Base-by-base conservation (phyloP, 2,113 vertebrate species). In the Sciurus niger region DNA sequence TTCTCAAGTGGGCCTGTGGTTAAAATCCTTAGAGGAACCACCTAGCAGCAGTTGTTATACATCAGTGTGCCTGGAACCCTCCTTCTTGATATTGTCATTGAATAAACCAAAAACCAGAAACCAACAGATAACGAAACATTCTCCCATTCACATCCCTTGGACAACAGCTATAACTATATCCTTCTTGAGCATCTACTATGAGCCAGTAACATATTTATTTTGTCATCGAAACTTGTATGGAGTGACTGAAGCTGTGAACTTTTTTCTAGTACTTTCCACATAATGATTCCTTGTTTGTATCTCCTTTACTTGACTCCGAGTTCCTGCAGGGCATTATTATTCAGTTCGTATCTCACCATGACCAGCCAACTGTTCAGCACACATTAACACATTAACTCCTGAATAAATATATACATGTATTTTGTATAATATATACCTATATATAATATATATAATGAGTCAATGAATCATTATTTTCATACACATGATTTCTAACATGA, bases 11-110 rank as follows among this genome's bases (percentile, higher is more conserved):
- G 72, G 60, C 30, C 40, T 85, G 30, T 32, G 40, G 68, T 67
- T 82, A 32, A 95, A 94, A 83, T 67, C 8, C 72, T 85, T 65
- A 83, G 24, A 83, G 25, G 43, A 51, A 65, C 78, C 53, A 93
- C 2, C 0, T 43, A 20, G 25, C 51, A 9, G 30, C 2, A 63
- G 20, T 13, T 80, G 8, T n/a, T 70, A 89, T 88, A 80, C 7
- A 73, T 48, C 43, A 40, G 43, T 73, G 37, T 90, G 12, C 16
- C 34, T 14, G 73, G 30, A 83, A 51, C 20, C 72, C 22, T 24
- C 6, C 22, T 93, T 17, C 46, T 46, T 40, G 60, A 82, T 12
- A 68, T 76, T 82, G 65, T 48, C 32, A 16, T 53, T 48, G 34
- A 93, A 37, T 58, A 90, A 55, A 4, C 7, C 67, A 53, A 94